Conservation (phyloP, 2,888 invertebrate species). For the Eurytoma adleriae region DNA sequence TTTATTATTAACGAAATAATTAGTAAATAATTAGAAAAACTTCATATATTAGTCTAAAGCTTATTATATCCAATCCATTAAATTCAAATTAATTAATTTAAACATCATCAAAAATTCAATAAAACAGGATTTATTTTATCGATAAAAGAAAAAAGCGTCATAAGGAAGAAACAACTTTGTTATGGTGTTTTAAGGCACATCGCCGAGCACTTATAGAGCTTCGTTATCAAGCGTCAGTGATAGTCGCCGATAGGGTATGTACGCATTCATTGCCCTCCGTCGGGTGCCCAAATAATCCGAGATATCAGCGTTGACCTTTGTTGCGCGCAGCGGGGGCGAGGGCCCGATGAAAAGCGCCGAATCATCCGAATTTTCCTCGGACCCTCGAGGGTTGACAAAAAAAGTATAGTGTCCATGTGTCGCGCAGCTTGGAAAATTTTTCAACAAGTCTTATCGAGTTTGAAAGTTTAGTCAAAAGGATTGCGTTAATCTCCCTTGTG, state of each 20-base stretch:
- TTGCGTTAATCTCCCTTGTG: no score
- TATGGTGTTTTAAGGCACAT: slow-evolving; percentile 18
- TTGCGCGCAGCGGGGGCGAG: background rate
- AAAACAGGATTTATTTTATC: background rate
- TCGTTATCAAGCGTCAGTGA: slow-evolving; percentile 33
- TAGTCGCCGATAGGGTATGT: slow-evolving; percentile 49
- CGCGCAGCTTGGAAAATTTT: no score
- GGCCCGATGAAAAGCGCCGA: no score
- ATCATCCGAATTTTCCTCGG: no score
- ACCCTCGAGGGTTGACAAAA: no score
- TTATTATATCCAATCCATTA: background rate
- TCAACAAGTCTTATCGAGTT: no score
- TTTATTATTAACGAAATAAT: background rate
- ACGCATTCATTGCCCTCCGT: slow-evolving; percentile 57
- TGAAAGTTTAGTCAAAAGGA: no score
- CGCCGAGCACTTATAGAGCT: background rate
- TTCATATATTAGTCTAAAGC: background rate
- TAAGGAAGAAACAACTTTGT: slow-evolving; percentile 5
- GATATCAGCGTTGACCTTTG: slow-evolving; percentile 60
- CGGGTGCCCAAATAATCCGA: slow-evolving; percentile 56
- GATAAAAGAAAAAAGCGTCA: background rate
- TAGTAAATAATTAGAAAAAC: background rate
- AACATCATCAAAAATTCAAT: background rate
- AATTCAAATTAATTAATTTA: background rate
- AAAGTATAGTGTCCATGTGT: no score